Percentiles rank a stretch among this genome's conserved stretches.
Evolutionary conservation across 2,797 vertebrate species (phyloP).

Genomic region (Gymnopithys bicolor): DNA sequence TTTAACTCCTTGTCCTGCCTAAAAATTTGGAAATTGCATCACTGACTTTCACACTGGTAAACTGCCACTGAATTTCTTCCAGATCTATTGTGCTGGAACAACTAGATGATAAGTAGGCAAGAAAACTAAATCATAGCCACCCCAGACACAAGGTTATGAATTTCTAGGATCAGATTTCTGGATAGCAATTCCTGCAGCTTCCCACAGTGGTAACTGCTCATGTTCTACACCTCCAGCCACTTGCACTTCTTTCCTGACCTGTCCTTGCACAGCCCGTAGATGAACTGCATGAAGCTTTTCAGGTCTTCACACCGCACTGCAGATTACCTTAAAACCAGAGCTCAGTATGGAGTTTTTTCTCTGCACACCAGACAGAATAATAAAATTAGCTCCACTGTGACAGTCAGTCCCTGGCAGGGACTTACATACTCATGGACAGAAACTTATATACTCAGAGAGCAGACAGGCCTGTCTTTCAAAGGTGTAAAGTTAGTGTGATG

Average conservation of each 20-base stretch:
- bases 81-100: neutral
- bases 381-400: neutral
- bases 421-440: neutral
- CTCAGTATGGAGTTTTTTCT: neutral
- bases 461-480: neutral
- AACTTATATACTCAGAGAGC: neutral
- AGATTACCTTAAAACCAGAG: neutral
- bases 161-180: neutral
- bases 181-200: neutral
- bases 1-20: neutral
- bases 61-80: neutral
- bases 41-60: neutral
- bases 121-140: neutral
- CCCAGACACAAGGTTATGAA: rapidly evolving
- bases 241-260: neutral
- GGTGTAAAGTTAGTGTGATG: neutral
- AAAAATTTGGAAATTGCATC: neutral
- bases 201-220: neutral
- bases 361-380: neutral
- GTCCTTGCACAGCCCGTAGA: neutral
- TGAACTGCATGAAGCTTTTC: neutral
- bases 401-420: neutral
- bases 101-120: neutral
- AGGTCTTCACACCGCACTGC: neutral
- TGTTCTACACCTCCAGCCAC: neutral